A percentile compares a stretch with the other conserved stretches of the same genome.
These are phyloP conservation scores for Cyanistes caeruleus DNA, from an alignment of 2,113 vertebrate genomes.

Conservation along the genomic window DNA sequence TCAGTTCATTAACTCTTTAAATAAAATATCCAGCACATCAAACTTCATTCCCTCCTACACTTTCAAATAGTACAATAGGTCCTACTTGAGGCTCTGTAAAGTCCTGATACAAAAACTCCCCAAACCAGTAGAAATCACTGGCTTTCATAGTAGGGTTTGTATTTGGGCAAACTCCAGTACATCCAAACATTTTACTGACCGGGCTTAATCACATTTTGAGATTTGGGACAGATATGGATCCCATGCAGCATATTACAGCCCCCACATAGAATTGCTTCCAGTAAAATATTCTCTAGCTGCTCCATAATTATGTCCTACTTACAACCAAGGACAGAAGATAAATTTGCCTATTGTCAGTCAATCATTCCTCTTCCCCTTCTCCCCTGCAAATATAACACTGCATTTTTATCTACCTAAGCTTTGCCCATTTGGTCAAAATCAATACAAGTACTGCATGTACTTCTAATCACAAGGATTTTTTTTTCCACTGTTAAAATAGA, in stretches of 20 bases:
- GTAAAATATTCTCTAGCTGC: background rate
- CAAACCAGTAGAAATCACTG: background rate
- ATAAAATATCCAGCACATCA: conserved; percentile 32
- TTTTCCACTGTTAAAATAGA: background rate
- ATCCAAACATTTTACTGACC: background rate
- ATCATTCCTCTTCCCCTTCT: background rate
- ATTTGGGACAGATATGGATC: background rate
- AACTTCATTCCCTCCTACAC: background rate
- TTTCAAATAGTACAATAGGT: background rate
- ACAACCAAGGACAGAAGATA: background rate
- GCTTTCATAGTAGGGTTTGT: background rate
- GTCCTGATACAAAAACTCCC: background rate
- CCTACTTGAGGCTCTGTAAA: background rate
- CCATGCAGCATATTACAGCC: background rate
- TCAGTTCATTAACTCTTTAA: conserved; percentile 43
- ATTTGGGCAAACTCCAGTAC: background rate
- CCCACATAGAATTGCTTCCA: background rate
- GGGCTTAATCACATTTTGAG: background rate
- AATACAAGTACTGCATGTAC: background rate
- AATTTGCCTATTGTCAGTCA: background rate
- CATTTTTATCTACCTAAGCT: background rate
- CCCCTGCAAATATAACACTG: background rate
- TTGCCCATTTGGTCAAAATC: background rate
- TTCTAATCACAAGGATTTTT: background rate
- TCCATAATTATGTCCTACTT: background rate